A percentile compares a stretch with the other conserved stretches of the same genome.
Conservation (phyloP, 2,113 vertebrate species). For the Phalacrocorax carbo region DNA sequence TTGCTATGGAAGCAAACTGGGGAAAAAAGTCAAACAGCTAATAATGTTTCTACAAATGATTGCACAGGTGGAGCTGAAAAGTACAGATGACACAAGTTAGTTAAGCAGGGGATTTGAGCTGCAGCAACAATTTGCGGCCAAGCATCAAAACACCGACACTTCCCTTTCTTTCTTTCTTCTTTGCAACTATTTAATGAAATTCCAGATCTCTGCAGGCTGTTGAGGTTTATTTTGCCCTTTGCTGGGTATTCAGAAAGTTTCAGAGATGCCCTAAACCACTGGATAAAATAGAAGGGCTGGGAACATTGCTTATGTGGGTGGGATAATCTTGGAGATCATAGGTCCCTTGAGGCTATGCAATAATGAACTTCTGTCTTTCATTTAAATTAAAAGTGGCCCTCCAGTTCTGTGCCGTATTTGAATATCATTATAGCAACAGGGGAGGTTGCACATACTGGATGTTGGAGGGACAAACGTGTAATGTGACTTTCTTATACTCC, state of each 20-base stretch:
- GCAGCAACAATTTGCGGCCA: neutral
- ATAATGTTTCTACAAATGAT: conserved; percentile 66
- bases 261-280: neutral
- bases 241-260: neutral
- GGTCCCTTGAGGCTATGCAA: neutral
- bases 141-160: neutral
- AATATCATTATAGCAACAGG: neutral
- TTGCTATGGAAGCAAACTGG: conserved; percentile 70
- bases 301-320: neutral
- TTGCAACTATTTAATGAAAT: neutral
- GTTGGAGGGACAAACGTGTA: neutral
- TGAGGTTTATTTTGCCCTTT: neutral
- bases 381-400: neutral
- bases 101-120: conserved; percentile 14
- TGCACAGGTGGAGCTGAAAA: conserved; percentile 57
- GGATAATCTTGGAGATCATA: neutral
- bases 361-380: neutral
- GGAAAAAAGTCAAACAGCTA: conserved; percentile 43
- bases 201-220: neutral
- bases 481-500: neutral
- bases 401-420: neutral
- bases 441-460: neutral
- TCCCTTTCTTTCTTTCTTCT: neutral
- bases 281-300: neutral
- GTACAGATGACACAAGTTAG: conserved; percentile 54